Evolutionary conservation across 2,888 invertebrate species (phyloP), one percentile per base, ranked within the genome.

Genomic region (Hypomecis atomaria): DNA sequence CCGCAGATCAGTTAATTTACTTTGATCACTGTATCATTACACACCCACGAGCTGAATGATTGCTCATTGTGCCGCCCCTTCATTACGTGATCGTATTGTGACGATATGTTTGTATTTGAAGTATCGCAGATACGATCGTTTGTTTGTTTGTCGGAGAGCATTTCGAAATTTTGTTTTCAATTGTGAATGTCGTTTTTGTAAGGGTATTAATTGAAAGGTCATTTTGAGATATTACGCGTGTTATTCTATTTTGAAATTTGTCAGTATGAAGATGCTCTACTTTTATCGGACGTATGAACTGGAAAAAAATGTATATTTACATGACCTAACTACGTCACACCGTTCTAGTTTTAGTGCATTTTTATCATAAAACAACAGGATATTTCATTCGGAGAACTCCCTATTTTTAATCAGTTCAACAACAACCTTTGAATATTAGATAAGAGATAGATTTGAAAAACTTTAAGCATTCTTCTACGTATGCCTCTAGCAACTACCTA

Each of bases 21-120:
- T 79, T 81, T 78, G 82, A 81, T 81, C 78, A 76, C 72, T 75
- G 74, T 78, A 78, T 74, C 71, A 75, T 75, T 74, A 76, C 77
- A 78, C 79, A 75, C 78, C 79, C 75, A 81, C 80, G 74, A 73
- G 67, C 72, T 75, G 78, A 80, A 81, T 77, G 78, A 78, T 78
- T 77, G 77, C 76, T 74, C 78, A 78, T 75, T 75, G 80, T 75
- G 72, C 75, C 79, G 78, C 79, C 77, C 78, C 77, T 80, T 79
- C 59, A 67, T 67, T 70, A 70, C 79, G 75, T 76, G 73, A 68
- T 69, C 66, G 66, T 70, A 65, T 67, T 67, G 70, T 72, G 69
- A 72, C 69, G 69, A 61, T 66, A 62, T 60, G 55, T 69, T 70
- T 66, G 60, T 42, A 66, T 69, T 70, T 66, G 52, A 70, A 70